Evolutionary conservation across 2,888 invertebrate species (phyloP).

Genomic region (Thereva unica): DNA sequence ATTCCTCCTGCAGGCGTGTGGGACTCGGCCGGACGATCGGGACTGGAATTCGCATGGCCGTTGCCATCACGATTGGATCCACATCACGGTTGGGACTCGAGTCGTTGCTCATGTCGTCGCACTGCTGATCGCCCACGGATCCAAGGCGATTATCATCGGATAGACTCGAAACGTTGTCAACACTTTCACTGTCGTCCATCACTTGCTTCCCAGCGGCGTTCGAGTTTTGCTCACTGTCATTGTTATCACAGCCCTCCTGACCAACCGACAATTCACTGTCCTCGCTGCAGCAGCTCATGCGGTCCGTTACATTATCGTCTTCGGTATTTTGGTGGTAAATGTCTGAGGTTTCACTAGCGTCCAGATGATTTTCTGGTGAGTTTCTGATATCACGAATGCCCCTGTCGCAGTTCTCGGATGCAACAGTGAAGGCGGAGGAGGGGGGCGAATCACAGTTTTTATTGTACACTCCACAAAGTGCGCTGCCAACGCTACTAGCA

Average conservation of each 20-base stretch:
- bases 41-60: slow-evolving; percentile 46
- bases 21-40: slow-evolving; percentile 47
- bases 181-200: slow-evolving; percentile 40
- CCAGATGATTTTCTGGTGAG: slow-evolving; percentile 22
- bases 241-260: slow-evolving; percentile 62
- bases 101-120: slow-evolving; percentile 40
- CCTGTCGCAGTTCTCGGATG: slow-evolving; percentile 19
- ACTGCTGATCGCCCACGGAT: slow-evolving; percentile 22
- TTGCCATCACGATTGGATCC: slow-evolving; percentile 46
- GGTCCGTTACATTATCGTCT: slow-evolving; percentile 50
- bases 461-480: background rate
- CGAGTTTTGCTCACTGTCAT: slow-evolving; percentile 39
- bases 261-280: slow-evolving; percentile 83
- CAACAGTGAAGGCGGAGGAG: slow-evolving; percentile 25
- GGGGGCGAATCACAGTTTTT: slow-evolving; percentile 16
- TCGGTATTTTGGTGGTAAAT: slow-evolving; percentile 37
- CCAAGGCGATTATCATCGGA: slow-evolving; percentile 38
- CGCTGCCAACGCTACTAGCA: slow-evolving; percentile 18
- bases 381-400: slow-evolving; percentile 39
- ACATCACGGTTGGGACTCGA: slow-evolving; percentile 36
- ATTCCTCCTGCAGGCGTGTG: slow-evolving; percentile 56
- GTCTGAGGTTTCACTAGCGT: slow-evolving; percentile 42
- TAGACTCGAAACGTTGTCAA: slow-evolving; percentile 38
- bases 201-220: slow-evolving; percentile 4
- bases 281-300: slow-evolving; percentile 72